Evolutionary conservation across 2,797 vertebrate species (phyloP).

Genomic region (Takifugu ocellatus): DNA sequence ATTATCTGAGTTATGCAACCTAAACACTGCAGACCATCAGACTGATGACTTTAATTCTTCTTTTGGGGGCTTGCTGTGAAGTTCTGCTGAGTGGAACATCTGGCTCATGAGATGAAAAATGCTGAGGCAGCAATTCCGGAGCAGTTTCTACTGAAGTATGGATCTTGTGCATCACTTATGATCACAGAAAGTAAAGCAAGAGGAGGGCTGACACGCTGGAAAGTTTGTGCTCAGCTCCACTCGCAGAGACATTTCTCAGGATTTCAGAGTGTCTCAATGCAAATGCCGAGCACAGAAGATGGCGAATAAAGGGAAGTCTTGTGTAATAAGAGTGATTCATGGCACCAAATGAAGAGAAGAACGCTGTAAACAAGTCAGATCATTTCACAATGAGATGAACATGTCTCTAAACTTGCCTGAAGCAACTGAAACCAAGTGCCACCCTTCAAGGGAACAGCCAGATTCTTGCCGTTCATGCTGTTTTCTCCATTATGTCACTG

Average conservation of each 20-base stretch:
- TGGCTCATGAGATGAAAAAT: slow-evolving; percentile 8
- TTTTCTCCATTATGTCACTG: slow-evolving; percentile 13
- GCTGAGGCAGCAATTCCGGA: not conserved
- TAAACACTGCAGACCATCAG: slow-evolving; percentile 3
- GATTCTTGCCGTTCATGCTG: not conserved
- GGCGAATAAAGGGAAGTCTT: slow-evolving; percentile 12
- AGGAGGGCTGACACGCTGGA: slow-evolving; percentile 41
- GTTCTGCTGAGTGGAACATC: slow-evolving; percentile 33
- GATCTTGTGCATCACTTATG: slow-evolving; percentile 6
- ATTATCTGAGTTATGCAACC: slow-evolving; percentile 8
- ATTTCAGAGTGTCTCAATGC: slow-evolving; percentile 32
- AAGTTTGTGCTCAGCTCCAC: slow-evolving; percentile 36
- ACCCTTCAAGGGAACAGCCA: not conserved
- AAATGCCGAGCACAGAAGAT: slow-evolving; percentile 39
- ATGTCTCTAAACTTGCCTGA: slow-evolving; percentile 17
- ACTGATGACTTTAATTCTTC: slow-evolving; percentile 41
- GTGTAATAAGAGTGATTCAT: slow-evolving; percentile 25
- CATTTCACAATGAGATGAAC: slow-evolving; percentile 18
- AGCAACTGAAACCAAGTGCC: not conserved
- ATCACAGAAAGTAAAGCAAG: slow-evolving; percentile 14
- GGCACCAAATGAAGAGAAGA: not conserved
- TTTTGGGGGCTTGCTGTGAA: slow-evolving; percentile 26
- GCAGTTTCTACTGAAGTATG: not conserved
- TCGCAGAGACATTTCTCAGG: slow-evolving; percentile 20
- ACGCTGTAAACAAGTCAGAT: slow-evolving; percentile 4